Evolutionary conservation across 2,888 invertebrate species (phyloP), one percentile per base, ranked within the genome.

Genomic region (Cordylochernes scorpioides): DNA sequence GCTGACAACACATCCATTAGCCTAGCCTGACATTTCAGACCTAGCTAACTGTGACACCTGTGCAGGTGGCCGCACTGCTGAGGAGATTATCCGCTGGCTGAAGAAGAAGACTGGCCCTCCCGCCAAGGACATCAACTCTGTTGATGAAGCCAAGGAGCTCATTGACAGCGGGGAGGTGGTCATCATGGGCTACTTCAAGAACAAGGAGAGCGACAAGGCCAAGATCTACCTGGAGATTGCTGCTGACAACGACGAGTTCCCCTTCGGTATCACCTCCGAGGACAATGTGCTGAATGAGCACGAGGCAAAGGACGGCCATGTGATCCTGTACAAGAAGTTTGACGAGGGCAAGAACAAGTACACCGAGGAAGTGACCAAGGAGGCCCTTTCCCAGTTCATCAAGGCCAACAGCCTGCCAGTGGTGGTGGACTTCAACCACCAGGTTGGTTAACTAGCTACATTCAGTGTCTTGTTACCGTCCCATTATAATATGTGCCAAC

Each of bases 41-140:
- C n/a, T n/a, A n/a, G n/a, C n/a, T n/a, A n/a, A n/a, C n/a, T n/a
- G n/a, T n/a, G n/a, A n/a, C n/a, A n/a, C n/a, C n/a, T n/a, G n/a
- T 42, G 25, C 42, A 70, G 77, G 86, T 58, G 88, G 86, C 32
- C 71, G 94, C 46, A 70, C 74, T 53, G 71, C 77, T 44, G 74
- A 74, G 41, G 84, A 86, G 38, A 91, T 97, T 49, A 66, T 94
- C 35, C 61, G 62, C 43, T 97, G 97, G 97, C 56, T 97, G 37
- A 64, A 67, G 53, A 94, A 94, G 64, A 97, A 94, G 64, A 82
- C 84, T 48, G 94, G 94, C 30, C 88, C 94, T 29, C 70, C 84
- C 35, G 88, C 86, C n/a, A 64, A 67, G 44, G 67, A 68, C 39
- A 56, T 97, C 22, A 53, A 62, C 18, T 63, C 69, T 5, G 69